Evolutionary conservation across 53 echinoderm and acorn worm species (phyloP).

Genomic region (Actinopyga echinites): DNA sequence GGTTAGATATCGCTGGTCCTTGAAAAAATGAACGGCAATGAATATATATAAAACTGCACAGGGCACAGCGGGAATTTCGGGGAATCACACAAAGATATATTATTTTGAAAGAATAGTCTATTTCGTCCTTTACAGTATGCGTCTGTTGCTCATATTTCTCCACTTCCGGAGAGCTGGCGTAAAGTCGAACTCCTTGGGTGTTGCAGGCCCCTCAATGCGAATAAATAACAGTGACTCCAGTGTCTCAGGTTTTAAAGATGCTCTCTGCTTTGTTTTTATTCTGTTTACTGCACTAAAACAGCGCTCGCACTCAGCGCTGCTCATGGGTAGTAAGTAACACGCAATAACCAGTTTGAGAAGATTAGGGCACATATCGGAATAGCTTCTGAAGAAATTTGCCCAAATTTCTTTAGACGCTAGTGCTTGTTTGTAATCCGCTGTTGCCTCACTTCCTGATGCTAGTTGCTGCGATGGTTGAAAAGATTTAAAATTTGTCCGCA

Average conservation of each 20-base stretch:
- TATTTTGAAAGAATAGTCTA: too few species aligned
- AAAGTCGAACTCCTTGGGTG: neutral
- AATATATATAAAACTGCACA: too few species aligned
- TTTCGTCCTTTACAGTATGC: neutral
- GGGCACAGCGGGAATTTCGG: too few species aligned
- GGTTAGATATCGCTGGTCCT: too few species aligned
- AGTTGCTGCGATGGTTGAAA: neutral
- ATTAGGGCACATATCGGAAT: constrained; percentile 19
- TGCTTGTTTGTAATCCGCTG: neutral
- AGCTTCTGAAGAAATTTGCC: constrained; percentile 2
- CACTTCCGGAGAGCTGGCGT: neutral
- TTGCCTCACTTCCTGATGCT: neutral
- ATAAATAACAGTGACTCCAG: constrained; percentile 8
- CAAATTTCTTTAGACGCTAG: constrained; percentile 2
- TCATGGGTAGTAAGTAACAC: constrained; percentile 9
- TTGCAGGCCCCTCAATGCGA: neutral
- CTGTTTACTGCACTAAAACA: constrained; percentile 10
- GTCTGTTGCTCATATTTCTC: neutral
- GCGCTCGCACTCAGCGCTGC: neutral
- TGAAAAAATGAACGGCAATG: too few species aligned
- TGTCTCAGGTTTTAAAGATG: neutral
- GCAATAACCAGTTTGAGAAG: constrained; percentile 7
- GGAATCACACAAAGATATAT: too few species aligned
- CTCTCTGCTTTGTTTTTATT: neutral
- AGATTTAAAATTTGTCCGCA: neutral